These are phyloP conservation scores for Nerophis lumbriciformis DNA, from an alignment of 2,113 vertebrate genomes.

Conservation along the genomic window DNA sequence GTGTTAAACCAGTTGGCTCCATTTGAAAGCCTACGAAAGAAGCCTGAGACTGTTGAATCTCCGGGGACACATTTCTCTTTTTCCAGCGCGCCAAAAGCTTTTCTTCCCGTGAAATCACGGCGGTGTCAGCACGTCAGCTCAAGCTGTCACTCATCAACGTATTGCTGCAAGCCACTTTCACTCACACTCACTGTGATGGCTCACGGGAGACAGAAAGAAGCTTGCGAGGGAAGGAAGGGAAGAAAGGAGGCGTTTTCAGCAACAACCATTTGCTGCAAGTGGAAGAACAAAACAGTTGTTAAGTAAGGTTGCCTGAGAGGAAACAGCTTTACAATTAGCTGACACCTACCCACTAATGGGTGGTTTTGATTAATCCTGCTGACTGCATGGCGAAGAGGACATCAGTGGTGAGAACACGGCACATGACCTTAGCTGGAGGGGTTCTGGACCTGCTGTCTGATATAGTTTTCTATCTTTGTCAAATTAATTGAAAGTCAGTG, in stretches of 20 bases:
- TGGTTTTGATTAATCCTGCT: constrained; percentile 36
- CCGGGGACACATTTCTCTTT: constrained; percentile 61
- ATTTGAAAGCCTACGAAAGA: constrained; percentile 43
- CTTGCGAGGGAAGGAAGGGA: neutral
- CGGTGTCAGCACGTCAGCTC: constrained; percentile 56
- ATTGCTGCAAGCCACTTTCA: constrained; percentile 53
- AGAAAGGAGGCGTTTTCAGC: constrained; percentile 32
- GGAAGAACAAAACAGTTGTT: constrained; percentile 21
- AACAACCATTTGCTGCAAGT: constrained; percentile 42
- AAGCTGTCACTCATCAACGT: constrained; percentile 59
- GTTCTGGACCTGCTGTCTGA: constrained; percentile 38
- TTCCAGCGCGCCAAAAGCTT: constrained; percentile 36
- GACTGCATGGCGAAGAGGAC: constrained; percentile 38
- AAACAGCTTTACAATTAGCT: constrained; percentile 38
- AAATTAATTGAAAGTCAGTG: neutral
- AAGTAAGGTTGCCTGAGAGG: constrained; percentile 21
- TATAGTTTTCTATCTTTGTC: constrained; percentile 14
- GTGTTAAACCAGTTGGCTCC: constrained; percentile 49
- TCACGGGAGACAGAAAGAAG: constrained; percentile 5
- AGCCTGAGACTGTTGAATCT: constrained; percentile 59
- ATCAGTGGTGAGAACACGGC: constrained; percentile 17
- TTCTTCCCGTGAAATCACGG: constrained; percentile 51
- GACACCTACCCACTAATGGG: constrained; percentile 3
- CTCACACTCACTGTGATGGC: constrained; percentile 31
- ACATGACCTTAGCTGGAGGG: constrained; percentile 12